Evolutionary conservation across 2,113 vertebrate species (phyloP).

Genomic region (Semnornis frantzii): DNA sequence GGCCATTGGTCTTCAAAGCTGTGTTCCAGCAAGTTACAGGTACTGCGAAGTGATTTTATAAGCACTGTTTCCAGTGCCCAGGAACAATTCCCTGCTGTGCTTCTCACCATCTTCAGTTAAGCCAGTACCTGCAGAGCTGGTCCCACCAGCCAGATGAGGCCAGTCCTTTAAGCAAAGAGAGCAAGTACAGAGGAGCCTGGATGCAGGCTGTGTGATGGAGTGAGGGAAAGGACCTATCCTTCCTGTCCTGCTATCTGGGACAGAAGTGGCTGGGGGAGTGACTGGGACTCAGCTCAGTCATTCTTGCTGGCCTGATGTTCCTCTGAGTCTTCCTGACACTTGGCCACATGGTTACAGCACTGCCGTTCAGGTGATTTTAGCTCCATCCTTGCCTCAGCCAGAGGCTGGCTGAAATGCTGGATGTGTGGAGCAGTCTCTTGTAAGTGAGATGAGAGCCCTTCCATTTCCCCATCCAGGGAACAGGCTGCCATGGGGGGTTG

Average conservation of each 20-base stretch:
- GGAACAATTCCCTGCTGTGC: conserved; percentile 9
- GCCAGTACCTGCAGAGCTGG: not conserved
- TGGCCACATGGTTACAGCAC: not conserved
- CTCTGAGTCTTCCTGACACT: not conserved
- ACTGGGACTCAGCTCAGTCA: not conserved
- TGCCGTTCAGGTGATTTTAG: not conserved
- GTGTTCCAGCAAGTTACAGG: not conserved
- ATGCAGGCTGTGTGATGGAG: not conserved
- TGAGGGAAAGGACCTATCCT: not conserved
- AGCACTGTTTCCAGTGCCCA: conserved; percentile 29
- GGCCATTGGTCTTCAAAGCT: not conserved
- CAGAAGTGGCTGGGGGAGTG: not conserved
- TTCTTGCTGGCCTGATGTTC: not conserved
- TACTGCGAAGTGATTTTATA: conserved; percentile 18
- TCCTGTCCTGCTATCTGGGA: not conserved
- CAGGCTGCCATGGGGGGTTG: too few relatives aligned
- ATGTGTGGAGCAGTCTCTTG: not conserved
- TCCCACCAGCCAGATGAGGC: not conserved
- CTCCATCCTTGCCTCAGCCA: not conserved
- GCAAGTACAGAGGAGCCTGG: not conserved
- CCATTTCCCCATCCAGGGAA: not conserved
- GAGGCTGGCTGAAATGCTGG: not conserved
- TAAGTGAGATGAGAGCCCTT: not conserved
- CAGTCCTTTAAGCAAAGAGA: conserved; percentile 23
- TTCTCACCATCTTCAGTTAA: conserved; percentile 5